A percentile compares a stretch with the other conserved stretches of the same genome.
Evolutionary conservation across 2,888 invertebrate species (phyloP).

Genomic region (Didymodactylos carnosus): DNA sequence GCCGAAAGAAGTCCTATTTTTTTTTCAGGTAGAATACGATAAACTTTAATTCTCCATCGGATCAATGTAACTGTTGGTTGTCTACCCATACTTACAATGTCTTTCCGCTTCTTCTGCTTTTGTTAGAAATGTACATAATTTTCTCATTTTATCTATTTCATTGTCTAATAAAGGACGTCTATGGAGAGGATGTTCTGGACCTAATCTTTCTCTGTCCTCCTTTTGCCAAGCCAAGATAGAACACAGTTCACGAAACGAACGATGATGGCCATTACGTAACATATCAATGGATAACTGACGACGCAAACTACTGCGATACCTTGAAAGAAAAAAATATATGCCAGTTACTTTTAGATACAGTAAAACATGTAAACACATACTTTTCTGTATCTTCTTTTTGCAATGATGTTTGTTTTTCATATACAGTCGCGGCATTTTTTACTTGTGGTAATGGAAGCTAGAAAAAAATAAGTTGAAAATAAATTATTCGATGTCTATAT

Average conservation of each 20-base stretch:
- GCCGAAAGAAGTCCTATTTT: too few relatives aligned
- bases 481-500: too few relatives aligned
- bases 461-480: not conserved
- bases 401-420: not conserved
- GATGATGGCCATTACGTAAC: conserved; percentile 8
- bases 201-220: conserved; percentile 6
- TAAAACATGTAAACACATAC: not conserved
- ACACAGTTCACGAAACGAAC: conserved; percentile 9
- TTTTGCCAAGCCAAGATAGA: conserved; percentile 8
- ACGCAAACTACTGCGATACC: not conserved
- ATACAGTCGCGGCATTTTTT: not conserved
- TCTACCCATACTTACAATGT: not conserved
- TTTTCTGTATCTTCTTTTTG: not conserved
- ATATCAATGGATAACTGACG: conserved; percentile 9
- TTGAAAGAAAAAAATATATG: not conserved
- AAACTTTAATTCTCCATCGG: too few relatives aligned
- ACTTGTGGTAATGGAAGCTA: not conserved
- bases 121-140: conserved; percentile 4
- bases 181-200: conserved; percentile 11
- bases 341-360: not conserved
- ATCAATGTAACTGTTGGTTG: too few relatives aligned
- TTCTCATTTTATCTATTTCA: conserved; percentile 10
- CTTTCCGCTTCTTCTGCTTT: conserved; percentile 9
- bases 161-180: conserved; percentile 5
- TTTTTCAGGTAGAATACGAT: too few relatives aligned